Evolutionary conservation across 2,113 vertebrate genomes (phyloP), one percentile per base, ranked within the genome.

Genomic region (Strix uralensis): DNA sequence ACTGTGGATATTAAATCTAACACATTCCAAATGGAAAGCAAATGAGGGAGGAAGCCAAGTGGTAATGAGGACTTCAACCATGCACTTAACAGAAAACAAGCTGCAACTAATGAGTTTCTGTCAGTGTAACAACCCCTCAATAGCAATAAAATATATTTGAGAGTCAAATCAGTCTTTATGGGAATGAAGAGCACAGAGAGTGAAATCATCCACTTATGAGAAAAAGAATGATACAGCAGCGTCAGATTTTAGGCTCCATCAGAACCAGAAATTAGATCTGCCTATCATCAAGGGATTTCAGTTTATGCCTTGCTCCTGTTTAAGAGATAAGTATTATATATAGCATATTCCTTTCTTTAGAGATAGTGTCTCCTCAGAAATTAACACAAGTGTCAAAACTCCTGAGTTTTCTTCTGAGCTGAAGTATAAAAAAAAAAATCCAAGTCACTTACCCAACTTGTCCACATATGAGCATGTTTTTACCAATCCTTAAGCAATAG

Each of bases 41-140:
- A 96, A 94, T 27, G 73, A 94, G 84, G 80, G 80, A 91, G 73
- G 59, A 80, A 93, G 80, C 80, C 86, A 90, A 96, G 84, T 65
- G 70, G 91, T 93, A 96, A 95, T 75, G 81, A 95, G 88, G 69
- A 92, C 84, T 96, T 94, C 73, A 94, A 72, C 94, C 54, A 75
- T 12, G 54, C 83, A 75, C 92, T 96, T 92, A 94, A 79, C 65
- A 94, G 72, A 94, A 95, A 96, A 94, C 95, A 96, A 95, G 77
- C 77, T 94, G 88, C 92, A 95, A 88, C 91, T 95, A 96, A 94
- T 72, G 94, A 94, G 91, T 87, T 94, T 94, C 86, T 95, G 94
- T 96, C 94, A 91, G 73, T 49, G 61, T 25, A 94, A 95, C 72
- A 95, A 89, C 73, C 61, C 36, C 86, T 85, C 65, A 81, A 72